Evolutionary conservation across 2,888 invertebrate species (phyloP).

Genomic region (Hypselothyrea guttata): DNA sequence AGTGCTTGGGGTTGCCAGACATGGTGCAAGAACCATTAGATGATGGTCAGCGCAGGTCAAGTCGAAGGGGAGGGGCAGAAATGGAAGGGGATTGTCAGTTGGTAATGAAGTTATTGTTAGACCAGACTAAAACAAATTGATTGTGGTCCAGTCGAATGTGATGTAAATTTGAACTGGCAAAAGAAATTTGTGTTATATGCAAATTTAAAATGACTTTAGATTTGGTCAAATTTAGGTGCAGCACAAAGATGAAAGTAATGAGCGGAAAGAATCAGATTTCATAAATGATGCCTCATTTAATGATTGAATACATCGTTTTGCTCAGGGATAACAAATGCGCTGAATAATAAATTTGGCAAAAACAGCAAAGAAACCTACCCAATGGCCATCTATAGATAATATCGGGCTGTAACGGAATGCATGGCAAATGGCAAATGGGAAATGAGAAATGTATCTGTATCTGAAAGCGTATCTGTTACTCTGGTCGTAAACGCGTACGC

Average conservation of each 20-base stretch:
- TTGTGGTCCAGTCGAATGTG: background rate
- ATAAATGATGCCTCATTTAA: background rate
- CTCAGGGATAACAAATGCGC: background rate
- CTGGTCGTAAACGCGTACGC: background rate
- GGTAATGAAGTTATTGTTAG: constrained; percentile 63
- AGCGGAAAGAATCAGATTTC: background rate
- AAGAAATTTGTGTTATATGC: background rate
- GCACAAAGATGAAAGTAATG: background rate
- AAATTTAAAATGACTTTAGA: background rate
- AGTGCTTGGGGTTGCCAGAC: background rate
- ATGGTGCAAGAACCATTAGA: constrained; percentile 1
- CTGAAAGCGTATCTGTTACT: background rate
- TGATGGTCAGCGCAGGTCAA: constrained; percentile 23
- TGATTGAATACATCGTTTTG: background rate
- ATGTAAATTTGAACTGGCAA: background rate
- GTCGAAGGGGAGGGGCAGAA: constrained; percentile 42
- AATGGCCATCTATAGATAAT: constrained; percentile 2
- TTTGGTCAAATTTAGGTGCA: background rate
- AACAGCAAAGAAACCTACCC: background rate
- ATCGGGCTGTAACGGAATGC: too few species aligned
- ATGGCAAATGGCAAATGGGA: too few species aligned
- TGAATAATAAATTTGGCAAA: background rate
- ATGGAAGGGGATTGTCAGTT: too few species aligned
- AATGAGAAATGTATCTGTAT: constrained; percentile 17
- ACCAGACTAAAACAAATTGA: constrained; percentile 11